Base-by-base conservation (phyloP, 2,113 vertebrate genomes). In the Pollimyrus isidori region DNA sequence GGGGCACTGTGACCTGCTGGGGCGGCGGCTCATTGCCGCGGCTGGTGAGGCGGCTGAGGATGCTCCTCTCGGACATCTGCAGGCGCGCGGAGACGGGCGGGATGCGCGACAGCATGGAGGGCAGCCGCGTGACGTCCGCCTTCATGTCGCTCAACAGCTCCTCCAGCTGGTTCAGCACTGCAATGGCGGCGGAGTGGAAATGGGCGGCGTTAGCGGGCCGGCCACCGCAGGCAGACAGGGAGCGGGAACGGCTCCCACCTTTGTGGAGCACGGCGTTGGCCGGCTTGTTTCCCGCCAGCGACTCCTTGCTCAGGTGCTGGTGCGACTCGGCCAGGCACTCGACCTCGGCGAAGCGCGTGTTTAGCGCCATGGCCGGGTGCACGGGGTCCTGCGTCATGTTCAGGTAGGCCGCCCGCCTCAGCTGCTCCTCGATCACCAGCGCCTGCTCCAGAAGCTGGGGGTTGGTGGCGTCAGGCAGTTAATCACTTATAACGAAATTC, bases 91-190 rank as follows among this genome's bases (percentile, higher is more conserved):
- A 98, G 92, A 99, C 98, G 0, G 98, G 98, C 0, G 98, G 98
- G 92, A 99, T 98, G 89, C 98, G 96, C 86, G 98, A 98, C 91
- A 99, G 93, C 98, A 98, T 99, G 95, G 98, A 99, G 88, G 98
- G 98, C 94, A 99, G 93, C 88, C 98, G 97, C 0, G 98, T 99
- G 91, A 99, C 98, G 0, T 99, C 98, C 0, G 98, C 98, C 91
- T 99, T 99, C 98, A 99, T 99, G 94, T 99, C 98, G 0, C 98
- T 99, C 94, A 99, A 95, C 92, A 99, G 96, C 92, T 99, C 98
- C 95, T 99, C 98, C 58, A 99, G 95, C 95, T 99, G 98, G 96
- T 99, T 99, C 93, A 99, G 92, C 90, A 99, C 98, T 99, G 95
- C 0, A 90, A 83, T 17, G 53, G 90, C 90, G 89, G 35, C 56